A percentile compares a stretch with the other conserved stretches of the same genome.
phyloP scores from a whole-genome alignment of 2,113 vertebrate species.

The Hirundichthys speculiger region DNA sequence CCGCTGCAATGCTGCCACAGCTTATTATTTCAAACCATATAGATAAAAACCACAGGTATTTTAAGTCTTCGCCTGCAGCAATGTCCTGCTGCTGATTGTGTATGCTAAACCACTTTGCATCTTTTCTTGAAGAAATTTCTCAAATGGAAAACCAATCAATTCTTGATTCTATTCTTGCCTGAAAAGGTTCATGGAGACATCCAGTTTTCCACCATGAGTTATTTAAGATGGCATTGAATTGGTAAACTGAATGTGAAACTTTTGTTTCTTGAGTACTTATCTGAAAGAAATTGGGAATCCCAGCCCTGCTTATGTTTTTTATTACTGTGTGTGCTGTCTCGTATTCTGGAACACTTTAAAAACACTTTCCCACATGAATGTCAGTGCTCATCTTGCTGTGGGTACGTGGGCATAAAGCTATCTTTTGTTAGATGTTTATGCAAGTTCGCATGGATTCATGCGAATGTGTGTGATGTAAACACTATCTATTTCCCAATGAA shows the following conservation, averaged over 20 bases:
- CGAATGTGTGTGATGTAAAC: slow-evolving; percentile 19
- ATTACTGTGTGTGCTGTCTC: not conserved
- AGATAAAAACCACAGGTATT: too few relatives aligned
- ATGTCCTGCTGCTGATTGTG: too few relatives aligned
- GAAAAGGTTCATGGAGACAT: too few relatives aligned
- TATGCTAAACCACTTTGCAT: too few relatives aligned
- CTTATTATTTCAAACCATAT: too few relatives aligned
- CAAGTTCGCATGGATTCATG: slow-evolving; percentile 41
- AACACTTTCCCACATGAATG: slow-evolving; percentile 41
- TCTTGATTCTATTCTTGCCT: too few relatives aligned
- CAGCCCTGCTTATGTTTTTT: slow-evolving; percentile 14
- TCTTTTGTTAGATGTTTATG: slow-evolving; percentile 29
- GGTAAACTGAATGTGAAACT: slow-evolving; percentile 17
- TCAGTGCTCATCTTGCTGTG: slow-evolving; percentile 25
- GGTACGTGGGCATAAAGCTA: slow-evolving; percentile 13
- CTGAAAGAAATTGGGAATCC: too few relatives aligned
- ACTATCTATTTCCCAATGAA: slow-evolving; percentile 28
- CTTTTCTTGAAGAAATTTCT: too few relatives aligned
- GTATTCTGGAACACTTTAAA: slow-evolving; percentile 27
- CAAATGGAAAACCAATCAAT: too few relatives aligned
- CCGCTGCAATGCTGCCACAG: too few relatives aligned
- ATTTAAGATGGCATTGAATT: slow-evolving; percentile 5
- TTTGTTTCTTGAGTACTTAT: not conserved
- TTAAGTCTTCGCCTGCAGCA: too few relatives aligned
- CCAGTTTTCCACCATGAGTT: too few relatives aligned